These are phyloP conservation scores for Eupithecia centaureata DNA, from an alignment of 2,888 invertebrate species.

Conservation along the genomic window DNA sequence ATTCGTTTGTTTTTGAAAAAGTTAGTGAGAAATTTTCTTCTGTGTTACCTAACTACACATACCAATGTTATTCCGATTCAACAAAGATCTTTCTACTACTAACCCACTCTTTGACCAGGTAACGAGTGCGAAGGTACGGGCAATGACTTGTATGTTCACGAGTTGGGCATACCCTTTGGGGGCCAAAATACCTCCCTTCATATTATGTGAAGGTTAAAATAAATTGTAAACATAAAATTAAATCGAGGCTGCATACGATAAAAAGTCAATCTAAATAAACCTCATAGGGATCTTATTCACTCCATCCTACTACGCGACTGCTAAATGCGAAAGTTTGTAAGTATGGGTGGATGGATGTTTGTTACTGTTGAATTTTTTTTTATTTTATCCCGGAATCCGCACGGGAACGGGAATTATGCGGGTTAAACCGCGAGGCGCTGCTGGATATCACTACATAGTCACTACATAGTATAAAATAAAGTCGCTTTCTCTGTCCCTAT, in stretches of 20 bases:
- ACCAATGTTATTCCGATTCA: not conserved
- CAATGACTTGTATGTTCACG: not conserved
- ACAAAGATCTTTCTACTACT: not conserved
- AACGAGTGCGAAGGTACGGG: not conserved
- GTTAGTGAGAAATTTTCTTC: not conserved
- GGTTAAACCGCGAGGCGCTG: no score
- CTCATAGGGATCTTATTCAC: not conserved
- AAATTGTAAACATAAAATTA: slow-evolving; percentile 13
- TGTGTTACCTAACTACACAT: not conserved
- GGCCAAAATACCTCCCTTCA: not conserved
- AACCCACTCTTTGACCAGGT: not conserved
- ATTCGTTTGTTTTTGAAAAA: not conserved
- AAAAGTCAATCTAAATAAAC: slow-evolving; percentile 21
- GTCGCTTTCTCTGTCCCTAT: no score
- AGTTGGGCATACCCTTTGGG: not conserved
- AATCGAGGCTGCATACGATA: slow-evolving; percentile 1
- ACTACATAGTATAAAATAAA: no score
- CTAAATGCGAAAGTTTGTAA: no score
- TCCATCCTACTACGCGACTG: no score
- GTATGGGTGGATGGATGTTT: no score
- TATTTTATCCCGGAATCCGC: no score
- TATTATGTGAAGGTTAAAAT: not conserved
- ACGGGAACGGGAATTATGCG: no score
- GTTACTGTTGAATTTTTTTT: no score
- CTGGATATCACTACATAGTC: no score